phyloP scores from a whole-genome alignment of 2,888 invertebrate species.

The Himalopsyche tibetana region DNA sequence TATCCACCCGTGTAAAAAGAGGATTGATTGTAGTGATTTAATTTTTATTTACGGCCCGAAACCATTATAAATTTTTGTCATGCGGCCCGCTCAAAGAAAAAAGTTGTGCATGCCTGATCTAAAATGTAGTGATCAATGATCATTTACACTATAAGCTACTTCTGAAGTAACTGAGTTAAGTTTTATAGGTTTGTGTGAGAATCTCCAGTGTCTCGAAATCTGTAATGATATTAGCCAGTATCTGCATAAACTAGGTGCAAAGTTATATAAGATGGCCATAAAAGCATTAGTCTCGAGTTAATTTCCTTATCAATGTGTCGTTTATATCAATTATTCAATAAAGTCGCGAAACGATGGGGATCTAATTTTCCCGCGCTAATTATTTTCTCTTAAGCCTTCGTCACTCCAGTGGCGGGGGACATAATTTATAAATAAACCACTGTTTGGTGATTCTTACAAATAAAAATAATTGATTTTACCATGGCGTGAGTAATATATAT shows the following conservation, averaged over 20 bases:
- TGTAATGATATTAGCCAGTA: constrained; percentile 10
- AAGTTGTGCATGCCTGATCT: no score
- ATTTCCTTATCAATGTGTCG: constrained; percentile 21
- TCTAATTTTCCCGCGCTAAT: constrained; percentile 21
- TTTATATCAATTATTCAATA: constrained; percentile 34
- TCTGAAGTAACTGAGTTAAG: neutral
- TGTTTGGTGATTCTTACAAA: no score
- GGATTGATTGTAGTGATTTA: no score
- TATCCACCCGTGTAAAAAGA: no score
- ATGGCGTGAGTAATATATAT: no score
- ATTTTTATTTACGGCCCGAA: no score
- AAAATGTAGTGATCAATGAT: no score
- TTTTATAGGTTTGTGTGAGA: constrained; percentile 14
- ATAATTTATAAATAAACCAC: no score
- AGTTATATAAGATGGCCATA: constrained; percentile 31
- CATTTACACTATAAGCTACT: no score
- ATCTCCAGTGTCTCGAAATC: neutral
- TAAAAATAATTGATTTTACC: no score
- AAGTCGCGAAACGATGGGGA: constrained; percentile 21
- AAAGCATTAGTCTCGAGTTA: constrained; percentile 22
- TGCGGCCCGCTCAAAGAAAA: no score
- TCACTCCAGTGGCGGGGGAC: neutral
- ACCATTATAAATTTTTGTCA: no score
- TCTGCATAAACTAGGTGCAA: neutral
- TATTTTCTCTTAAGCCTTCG: neutral